Conservation (phyloP, 2,113 vertebrate genomes). For the Burhinus oedicnemus region DNA sequence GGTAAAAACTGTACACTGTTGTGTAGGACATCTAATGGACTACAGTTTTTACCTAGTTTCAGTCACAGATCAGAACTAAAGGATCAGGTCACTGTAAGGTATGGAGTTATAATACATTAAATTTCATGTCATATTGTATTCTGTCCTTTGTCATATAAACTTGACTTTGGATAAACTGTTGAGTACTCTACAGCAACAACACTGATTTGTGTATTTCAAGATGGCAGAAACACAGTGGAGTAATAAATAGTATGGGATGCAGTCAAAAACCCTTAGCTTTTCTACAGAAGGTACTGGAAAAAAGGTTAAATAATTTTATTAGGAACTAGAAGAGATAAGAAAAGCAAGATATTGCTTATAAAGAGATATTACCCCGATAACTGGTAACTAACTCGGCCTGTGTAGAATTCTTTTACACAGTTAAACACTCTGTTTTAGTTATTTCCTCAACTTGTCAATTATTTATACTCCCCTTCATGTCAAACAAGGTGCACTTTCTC, state of each 20-base stretch:
- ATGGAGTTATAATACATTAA: neutral
- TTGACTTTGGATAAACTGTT: neutral
- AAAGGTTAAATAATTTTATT: neutral
- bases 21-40: neutral
- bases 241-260: neutral
- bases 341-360: neutral
- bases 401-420: neutral
- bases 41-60: neutral
- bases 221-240: neutral
- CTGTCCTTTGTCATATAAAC: neutral
- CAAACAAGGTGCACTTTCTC: neutral
- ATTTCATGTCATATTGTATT: neutral
- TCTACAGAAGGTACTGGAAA: neutral
- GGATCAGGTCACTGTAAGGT: neutral
- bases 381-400: neutral
- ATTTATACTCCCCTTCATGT: neutral
- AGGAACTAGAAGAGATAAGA: neutral
- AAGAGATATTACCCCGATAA: neutral
- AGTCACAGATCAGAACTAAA: neutral
- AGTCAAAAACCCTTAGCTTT: neutral
- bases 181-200: neutral
- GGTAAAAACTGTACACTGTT: neutral
- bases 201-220: neutral
- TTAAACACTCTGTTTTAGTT: neutral
- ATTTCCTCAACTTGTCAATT: neutral